Evolutionary conservation across 2,113 vertebrate species (phyloP), one percentile per base, ranked within the genome.

Genomic region (Amphiprion percula): DNA sequence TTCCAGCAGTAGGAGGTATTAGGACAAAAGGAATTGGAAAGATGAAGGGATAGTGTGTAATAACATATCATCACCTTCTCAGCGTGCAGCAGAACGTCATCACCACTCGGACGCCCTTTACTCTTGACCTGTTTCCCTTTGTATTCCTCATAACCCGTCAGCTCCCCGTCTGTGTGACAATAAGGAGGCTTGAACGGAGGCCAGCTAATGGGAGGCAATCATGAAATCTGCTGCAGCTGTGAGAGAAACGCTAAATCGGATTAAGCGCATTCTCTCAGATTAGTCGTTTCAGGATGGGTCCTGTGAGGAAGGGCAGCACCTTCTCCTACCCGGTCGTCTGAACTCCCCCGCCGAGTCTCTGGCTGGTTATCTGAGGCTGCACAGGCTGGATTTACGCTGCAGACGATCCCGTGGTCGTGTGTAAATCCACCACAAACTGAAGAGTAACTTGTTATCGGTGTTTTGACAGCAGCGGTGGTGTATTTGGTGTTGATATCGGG

Each of bases 261-360:
- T 94, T 92, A 90, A 76, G 28, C 4, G 8, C 59, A 67, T 89
- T 85, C 81, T 82, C 77, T 84, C 86, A 79, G 80, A 87, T 92
- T 84, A 78, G 85, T 79, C 61, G 23, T 85, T 88, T 87, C 39
- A 66, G 79, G 60, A 85, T 55, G 67, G 58, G 52, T 41, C 82
- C 80, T 78, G 66, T 8, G 2, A 69, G 53, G 60, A 19, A 28
- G 50, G 65, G 47, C 63, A 73, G 44, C 75, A 66, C 39, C 64
- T 47, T 58, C 61, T 46, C 47, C 44, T 0, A 49, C n/a, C 56
- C 24, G 59, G 41, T 53, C 15, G 8, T 46, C 62, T 54, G 14
- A 80, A 46, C 56, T 33, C 50, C 55, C 46, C 50, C 47, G 17
- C 19, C 37, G 62, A 67, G 59, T 72, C 68, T 44, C 65, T 19